A percentile compares a stretch with the other conserved stretches of the same genome.
phyloP scores from a whole-genome alignment of 2,797 vertebrate species.

The Poecilia wingei region DNA sequence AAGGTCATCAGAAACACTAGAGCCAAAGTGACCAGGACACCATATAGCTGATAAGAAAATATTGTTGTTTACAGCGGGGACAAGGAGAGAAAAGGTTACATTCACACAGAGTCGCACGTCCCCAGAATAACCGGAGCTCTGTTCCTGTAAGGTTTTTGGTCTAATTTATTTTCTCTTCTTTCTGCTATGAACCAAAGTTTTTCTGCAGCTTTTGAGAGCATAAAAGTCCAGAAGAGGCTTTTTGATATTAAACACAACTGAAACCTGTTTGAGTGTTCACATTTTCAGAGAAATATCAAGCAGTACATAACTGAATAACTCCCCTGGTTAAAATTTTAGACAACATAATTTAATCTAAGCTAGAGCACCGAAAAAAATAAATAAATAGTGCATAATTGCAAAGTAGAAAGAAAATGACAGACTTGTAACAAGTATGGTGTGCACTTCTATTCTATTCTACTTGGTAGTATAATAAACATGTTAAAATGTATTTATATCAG shows the following conservation, averaged over 20 bases:
- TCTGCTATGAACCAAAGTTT: background rate
- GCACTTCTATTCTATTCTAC: background rate
- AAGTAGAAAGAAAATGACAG: background rate
- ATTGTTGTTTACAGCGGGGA: slow-evolving; percentile 33
- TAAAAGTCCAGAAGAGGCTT: background rate
- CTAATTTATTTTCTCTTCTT: background rate
- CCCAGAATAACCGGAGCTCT: background rate
- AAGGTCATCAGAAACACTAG: slow-evolving; percentile 30
- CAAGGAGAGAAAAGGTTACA: slow-evolving; percentile 41
- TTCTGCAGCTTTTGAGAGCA: background rate
- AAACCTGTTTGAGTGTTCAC: background rate
- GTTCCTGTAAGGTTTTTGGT: background rate
- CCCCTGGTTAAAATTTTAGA: background rate
- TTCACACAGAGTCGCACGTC: slow-evolving; percentile 14
- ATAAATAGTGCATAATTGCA: background rate
- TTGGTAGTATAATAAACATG: background rate
- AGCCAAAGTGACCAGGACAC: slow-evolving; percentile 27
- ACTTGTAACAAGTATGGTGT: background rate
- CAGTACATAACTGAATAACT: background rate
- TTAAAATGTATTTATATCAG: background rate
- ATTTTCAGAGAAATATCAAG: background rate
- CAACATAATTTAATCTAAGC: background rate
- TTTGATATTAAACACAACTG: background rate
- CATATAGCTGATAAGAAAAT: slow-evolving; percentile 34
- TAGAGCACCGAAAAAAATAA: background rate